These are phyloP conservation scores for Helostoma temminkii DNA, from an alignment of 2,797 vertebrate genomes.

Conservation along the genomic window DNA sequence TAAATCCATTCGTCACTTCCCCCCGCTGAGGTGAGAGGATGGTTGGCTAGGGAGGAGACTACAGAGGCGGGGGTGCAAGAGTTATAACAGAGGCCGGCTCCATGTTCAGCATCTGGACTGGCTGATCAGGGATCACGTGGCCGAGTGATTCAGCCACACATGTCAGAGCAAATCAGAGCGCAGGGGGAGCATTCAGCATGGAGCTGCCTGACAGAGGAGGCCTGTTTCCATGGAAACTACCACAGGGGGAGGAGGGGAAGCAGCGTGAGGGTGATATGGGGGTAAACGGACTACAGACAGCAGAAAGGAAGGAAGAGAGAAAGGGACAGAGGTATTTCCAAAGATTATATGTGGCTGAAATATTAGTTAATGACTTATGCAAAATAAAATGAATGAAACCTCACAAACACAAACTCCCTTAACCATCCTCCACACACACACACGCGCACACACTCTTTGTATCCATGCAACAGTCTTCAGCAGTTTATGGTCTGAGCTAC, in stretches of 20 bases:
- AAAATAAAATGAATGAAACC: slow-evolving; percentile 45
- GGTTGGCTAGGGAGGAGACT: not conserved
- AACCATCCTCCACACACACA: slow-evolving; percentile 23
- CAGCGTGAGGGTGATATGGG: slow-evolving; percentile 10
- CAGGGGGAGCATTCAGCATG: slow-evolving; percentile 52
- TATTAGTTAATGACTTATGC: slow-evolving; percentile 43
- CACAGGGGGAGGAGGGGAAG: slow-evolving; percentile 11
- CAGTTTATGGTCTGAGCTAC: slow-evolving; percentile 62
- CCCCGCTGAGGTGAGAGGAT: slow-evolving; percentile 21
- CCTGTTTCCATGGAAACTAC: slow-evolving; percentile 80
- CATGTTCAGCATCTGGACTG: slow-evolving; percentile 44
- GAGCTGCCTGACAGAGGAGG: slow-evolving; percentile 75
- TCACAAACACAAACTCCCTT: slow-evolving; percentile 6
- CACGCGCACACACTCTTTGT: slow-evolving; percentile 54
- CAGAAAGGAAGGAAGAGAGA: slow-evolving; percentile 24
- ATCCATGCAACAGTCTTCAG: slow-evolving; percentile 66
- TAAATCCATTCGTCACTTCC: slow-evolving; percentile 23
- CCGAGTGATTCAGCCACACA: slow-evolving; percentile 70
- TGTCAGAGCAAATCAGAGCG: slow-evolving; percentile 74
- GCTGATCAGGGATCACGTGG: slow-evolving; percentile 65
- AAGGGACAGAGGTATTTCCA: slow-evolving; percentile 26
- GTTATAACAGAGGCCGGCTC: not conserved
- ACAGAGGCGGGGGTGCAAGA: not conserved
- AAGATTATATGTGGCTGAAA: slow-evolving; percentile 27
- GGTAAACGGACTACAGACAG: slow-evolving; percentile 14